Base-by-base conservation (phyloP, 2,888 invertebrate species). In the Pasiphila rectangulata region DNA sequence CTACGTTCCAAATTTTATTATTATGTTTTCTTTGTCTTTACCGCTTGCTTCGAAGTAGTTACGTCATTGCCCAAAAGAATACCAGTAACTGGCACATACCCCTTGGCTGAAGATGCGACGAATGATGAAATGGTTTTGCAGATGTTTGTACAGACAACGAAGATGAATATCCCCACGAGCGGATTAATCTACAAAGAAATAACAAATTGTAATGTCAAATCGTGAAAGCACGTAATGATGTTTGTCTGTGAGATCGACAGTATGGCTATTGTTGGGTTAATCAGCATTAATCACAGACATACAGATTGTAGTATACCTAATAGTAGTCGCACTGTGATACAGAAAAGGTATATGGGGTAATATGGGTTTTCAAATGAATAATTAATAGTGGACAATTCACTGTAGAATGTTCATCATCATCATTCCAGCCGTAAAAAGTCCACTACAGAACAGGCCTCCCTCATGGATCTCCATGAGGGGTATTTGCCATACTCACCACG, bases 111-210 rank as follows among this genome's bases (percentile, higher is more conserved):
- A 41, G 69, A 73, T 68, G 75, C 72, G 79, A 65, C 63, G 79
- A 83, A 73, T 81, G 83, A 83, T 75, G 80, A 78, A 81, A 83
- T 75, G 69, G 68, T 72, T 79, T 76, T 71, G 71, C 78, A 73
- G 71, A 79, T 84, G 77, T 86, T 84, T 83, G 73, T 79, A 72
- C 78, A 79, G 78, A 54, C 73, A 1, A 7, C 57, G 56, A 69
- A 75, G 70, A 81, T 76, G 75, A 77, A 82, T 79, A 77, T 68
- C 56, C 61, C 64, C 64, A 63, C 72, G 63, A 65, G 61, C 65
- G 67, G 69, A 59, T 58, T 55, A 61, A 66, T 70, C 68, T 64
- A 71, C 69, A 69, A 61, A 63, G 63, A 46, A 67, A 69, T 65
- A 30, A 67, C 67, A 71, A 61, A 64, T 63, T 57, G 64, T 64